These are phyloP conservation scores for Andrena chrysosceles DNA, from an alignment of 2,888 invertebrate genomes.

Conservation along the genomic window DNA sequence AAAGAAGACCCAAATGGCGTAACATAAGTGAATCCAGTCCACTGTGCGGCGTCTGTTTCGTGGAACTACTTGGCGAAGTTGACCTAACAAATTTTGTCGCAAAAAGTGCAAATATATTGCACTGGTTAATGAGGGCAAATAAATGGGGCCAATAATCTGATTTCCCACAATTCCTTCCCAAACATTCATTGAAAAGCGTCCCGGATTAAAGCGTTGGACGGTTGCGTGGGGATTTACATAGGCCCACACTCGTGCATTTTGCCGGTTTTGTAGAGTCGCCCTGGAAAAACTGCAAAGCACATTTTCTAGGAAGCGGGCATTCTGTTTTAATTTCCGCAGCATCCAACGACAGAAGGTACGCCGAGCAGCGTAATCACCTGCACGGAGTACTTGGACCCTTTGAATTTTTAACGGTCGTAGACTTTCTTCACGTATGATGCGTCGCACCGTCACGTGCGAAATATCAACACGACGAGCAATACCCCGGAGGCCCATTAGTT, in stretches of 20 bases:
- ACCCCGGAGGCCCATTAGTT: neutral
- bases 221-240: neutral
- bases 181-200: neutral
- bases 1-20: too few relatives aligned
- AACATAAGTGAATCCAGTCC: too few relatives aligned
- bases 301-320: neutral
- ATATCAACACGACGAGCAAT: neutral
- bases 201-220: neutral
- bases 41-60: neutral
- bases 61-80: neutral
- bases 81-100: neutral
- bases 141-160: constrained; percentile 9
- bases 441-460: neutral
- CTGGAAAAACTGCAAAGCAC: neutral
- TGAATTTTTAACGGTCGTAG: neutral
- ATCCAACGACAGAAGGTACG: constrained; percentile 11
- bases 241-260: constrained; percentile 5
- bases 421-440: neutral
- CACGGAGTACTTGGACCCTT: neutral
- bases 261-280: neutral
- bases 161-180: constrained; percentile 4
- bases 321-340: neutral
- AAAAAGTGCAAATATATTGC: neutral
- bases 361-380: neutral
- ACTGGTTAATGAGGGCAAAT: neutral